phyloP scores from a whole-genome alignment of 2,797 vertebrate species.

The Epinephelus coioides region DNA sequence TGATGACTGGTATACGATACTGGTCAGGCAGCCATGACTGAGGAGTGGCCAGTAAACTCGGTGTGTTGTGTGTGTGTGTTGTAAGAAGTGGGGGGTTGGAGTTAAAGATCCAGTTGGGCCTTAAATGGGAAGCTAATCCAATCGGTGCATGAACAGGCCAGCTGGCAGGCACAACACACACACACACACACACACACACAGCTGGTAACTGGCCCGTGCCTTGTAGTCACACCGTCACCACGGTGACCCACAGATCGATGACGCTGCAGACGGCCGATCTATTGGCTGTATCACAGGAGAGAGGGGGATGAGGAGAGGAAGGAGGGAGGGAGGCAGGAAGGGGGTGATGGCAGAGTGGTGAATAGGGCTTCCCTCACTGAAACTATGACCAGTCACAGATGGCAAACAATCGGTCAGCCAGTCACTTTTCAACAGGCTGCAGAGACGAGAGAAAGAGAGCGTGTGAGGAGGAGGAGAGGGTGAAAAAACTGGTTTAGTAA shows the following conservation, averaged over 20 bases:
- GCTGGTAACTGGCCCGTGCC: conserved; percentile 78
- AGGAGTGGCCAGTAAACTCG: conserved; percentile 40
- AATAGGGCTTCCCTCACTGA: conserved; percentile 74
- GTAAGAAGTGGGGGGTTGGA: conserved; percentile 47
- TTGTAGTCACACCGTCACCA: conserved; percentile 77
- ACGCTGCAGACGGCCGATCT: conserved; percentile 72
- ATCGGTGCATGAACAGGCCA: conserved; percentile 80
- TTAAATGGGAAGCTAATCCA: conserved; percentile 86
- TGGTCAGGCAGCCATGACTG: conserved; percentile 29
- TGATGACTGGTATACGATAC: conserved; percentile 30
- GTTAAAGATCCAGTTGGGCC: conserved; percentile 78
- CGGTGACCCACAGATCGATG: conserved; percentile 81
- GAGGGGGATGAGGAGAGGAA: not conserved
- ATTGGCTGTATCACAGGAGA: conserved; percentile 54
- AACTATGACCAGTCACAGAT: conserved; percentile 76
- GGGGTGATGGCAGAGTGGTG: conserved; percentile 34
- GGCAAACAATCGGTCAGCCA: conserved; percentile 75
- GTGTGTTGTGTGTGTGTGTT: conserved; percentile 35
- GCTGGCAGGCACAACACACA: conserved; percentile 79
- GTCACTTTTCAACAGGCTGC: conserved; percentile 68
- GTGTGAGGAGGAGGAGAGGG: conserved; percentile 3
- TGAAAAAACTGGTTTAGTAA: conserved; percentile 23
- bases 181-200: conserved; percentile 69
- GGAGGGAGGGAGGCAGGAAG: conserved; percentile 27
- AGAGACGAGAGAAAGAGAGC: conserved; percentile 34